Conservation (phyloP, 2,113 vertebrate genomes). For the Chamaetylas fuelleborni region DNA sequence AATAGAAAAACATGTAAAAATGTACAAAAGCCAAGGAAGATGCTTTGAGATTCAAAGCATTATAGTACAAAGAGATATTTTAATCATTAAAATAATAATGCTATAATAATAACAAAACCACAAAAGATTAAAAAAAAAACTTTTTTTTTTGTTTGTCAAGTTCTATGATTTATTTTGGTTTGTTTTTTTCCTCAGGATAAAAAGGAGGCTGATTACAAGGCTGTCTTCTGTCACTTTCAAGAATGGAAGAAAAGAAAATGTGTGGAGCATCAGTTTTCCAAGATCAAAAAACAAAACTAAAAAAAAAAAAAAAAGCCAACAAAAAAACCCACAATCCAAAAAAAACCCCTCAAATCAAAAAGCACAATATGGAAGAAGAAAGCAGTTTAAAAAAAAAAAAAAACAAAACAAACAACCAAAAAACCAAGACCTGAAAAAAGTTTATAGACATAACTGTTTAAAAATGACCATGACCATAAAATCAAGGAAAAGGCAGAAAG, state of each 20-base stretch:
- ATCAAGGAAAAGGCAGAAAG: slow-evolving; percentile 42
- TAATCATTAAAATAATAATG: slow-evolving; percentile 73
- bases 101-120: slow-evolving; percentile 65
- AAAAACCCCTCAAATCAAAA: slow-evolving; percentile 1
- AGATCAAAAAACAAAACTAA: slow-evolving; percentile 11
- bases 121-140: slow-evolving; percentile 52
- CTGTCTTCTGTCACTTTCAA: slow-evolving; percentile 69
- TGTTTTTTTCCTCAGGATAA: slow-evolving; percentile 37
- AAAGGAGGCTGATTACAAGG: slow-evolving; percentile 63
- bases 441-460: slow-evolving; percentile 26
- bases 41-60: slow-evolving; percentile 93
- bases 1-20: slow-evolving; percentile 90
- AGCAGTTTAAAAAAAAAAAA: neutral
- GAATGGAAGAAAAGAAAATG: slow-evolving; percentile 62
- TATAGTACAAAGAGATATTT: slow-evolving; percentile 78
- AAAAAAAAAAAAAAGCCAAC: too few relatives aligned
- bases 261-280: slow-evolving; percentile 71
- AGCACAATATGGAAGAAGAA: slow-evolving; percentile 18
- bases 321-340: too few relatives aligned
- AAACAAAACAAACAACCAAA: neutral
- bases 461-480: slow-evolving; percentile 38
- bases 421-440: slow-evolving; percentile 24
- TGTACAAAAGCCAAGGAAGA: slow-evolving; percentile 95
- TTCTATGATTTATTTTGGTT: neutral
- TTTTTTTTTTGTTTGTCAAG: neutral